Conservation (phyloP, 2,888 invertebrate genomes). For the Thysanoteuthis rhombus region DNA sequence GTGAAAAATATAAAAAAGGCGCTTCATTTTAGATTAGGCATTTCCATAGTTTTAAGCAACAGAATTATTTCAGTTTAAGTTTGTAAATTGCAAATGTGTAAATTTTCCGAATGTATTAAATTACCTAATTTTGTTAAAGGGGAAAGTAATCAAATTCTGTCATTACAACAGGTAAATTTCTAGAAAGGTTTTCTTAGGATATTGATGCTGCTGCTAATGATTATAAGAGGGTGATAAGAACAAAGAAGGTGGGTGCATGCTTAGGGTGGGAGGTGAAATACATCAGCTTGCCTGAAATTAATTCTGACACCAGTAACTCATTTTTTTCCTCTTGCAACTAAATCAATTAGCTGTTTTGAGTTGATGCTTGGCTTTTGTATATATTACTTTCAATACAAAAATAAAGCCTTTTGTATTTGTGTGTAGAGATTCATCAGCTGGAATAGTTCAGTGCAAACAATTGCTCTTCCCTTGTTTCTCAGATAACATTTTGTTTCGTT, state of each 20-base stretch:
- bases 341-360: background rate
- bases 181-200: background rate
- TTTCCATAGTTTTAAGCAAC: background rate
- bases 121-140: background rate
- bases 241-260: background rate
- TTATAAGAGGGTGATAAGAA: background rate
- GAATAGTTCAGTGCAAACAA: background rate
- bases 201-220: background rate
- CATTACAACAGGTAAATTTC: background rate
- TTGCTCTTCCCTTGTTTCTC: background rate
- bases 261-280: background rate
- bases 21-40: background rate
- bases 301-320: background rate
- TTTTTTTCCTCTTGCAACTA: background rate
- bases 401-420: background rate
- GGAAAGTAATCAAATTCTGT: background rate
- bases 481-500: background rate
- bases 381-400: conserved; percentile 12
- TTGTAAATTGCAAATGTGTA: background rate
- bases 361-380: background rate
- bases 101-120: background rate
- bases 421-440: background rate
- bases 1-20: no score
- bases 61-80: background rate
- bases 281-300: background rate